A percentile compares a stretch with the other conserved stretches of the same genome.
These are phyloP conservation scores for Boleophthalmus pectinirostris DNA, from an alignment of 2,113 vertebrate genomes.

Conservation along the genomic window DNA sequence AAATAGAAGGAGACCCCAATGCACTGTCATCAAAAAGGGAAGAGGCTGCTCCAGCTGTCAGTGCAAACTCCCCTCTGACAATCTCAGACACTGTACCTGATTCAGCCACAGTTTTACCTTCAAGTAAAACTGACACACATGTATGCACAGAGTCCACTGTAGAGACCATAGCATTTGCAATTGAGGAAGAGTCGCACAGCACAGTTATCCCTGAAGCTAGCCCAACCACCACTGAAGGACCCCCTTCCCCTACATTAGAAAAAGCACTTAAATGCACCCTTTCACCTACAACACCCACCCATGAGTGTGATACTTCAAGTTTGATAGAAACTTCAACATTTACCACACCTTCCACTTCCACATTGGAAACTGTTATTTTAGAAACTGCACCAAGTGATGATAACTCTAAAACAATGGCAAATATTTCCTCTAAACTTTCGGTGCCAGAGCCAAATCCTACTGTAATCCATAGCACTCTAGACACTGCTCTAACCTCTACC, in stretches of 20 bases:
- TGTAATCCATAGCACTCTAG: conserved; percentile 8
- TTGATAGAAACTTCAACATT: conserved; percentile 28
- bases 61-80: conserved; percentile 27
- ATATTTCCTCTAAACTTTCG: conserved; percentile 27
- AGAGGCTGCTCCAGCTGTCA: neutral
- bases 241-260: conserved; percentile 8
- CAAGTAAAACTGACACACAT: conserved; percentile 45
- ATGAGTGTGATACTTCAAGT: conserved; percentile 37
- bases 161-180: conserved; percentile 33
- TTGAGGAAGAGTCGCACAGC: conserved; percentile 22
- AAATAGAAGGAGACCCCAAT: conserved; percentile 64
- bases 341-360: conserved; percentile 38
- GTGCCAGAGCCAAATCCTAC: conserved; percentile 22
- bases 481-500: conserved; percentile 28
- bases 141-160: conserved; percentile 43
- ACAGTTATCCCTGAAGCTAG: conserved; percentile 20
- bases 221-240: conserved; percentile 17
- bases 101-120: conserved; percentile 30
- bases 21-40: conserved; percentile 46
- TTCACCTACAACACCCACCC: conserved; percentile 34
- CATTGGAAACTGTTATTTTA: conserved; percentile 28
- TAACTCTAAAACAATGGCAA: conserved; percentile 32
- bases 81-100: conserved; percentile 46
- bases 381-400: conserved; percentile 16
- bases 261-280: conserved; percentile 16